A percentile compares a stretch with the other conserved stretches of the same genome.
Conservation (phyloP, 2,113 vertebrate genomes). For the Spermophilus dauricus region DNA sequence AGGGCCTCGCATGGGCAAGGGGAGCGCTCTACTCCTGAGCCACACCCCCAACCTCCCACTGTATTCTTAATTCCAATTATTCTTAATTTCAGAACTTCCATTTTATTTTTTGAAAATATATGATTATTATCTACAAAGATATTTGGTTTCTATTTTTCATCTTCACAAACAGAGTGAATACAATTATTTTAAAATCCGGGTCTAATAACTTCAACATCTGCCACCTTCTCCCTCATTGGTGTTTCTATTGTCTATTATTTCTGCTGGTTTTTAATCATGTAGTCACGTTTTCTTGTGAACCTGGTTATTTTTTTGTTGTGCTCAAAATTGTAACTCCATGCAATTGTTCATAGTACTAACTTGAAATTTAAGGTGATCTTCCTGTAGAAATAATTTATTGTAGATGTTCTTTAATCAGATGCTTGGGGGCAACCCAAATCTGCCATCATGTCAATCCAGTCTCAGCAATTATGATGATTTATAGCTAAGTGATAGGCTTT, state of each 20-base stretch:
- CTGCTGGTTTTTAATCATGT: not conserved
- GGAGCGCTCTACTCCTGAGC: too few species aligned
- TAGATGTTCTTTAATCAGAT: not conserved
- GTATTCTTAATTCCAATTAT: not conserved
- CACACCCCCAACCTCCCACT: too few species aligned
- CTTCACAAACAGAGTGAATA: not conserved
- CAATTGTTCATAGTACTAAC: not conserved
- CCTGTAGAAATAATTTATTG: not conserved
- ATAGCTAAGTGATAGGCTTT: not conserved
- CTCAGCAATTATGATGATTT: not conserved
- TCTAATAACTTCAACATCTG: not conserved
- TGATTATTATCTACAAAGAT: not conserved
- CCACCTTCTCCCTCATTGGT: not conserved
- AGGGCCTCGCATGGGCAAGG: too few species aligned
- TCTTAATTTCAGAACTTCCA: not conserved
- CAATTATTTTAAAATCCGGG: not conserved
- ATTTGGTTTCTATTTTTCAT: not conserved
- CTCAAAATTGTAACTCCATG: not conserved
- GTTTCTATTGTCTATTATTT: not conserved
- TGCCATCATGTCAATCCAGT: not conserved
- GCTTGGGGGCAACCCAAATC: not conserved
- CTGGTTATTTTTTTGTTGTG: constrained; percentile 20
- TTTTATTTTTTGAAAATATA: not conserved
- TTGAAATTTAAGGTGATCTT: not conserved
- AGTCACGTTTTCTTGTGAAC: not conserved